phyloP scores from a whole-genome alignment of 2,888 invertebrate species.

The Netelia fuscicornis region DNA sequence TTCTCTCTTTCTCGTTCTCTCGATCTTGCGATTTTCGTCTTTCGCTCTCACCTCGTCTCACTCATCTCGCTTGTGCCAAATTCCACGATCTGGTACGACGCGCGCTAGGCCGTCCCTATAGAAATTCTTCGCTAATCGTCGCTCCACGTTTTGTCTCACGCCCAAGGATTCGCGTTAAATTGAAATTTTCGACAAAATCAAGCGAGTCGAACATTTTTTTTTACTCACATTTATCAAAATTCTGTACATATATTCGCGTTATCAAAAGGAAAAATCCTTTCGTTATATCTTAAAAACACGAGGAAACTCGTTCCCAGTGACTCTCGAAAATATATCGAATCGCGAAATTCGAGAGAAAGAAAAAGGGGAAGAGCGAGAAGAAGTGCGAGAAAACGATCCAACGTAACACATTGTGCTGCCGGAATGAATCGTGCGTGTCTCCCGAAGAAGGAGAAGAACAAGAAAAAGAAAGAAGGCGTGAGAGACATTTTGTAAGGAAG shows the following conservation, averaged over 20 bases:
- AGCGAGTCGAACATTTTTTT: not conserved
- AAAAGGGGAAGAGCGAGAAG: not conserved
- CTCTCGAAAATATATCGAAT: slow-evolving; percentile 63
- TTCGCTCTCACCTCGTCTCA: not conserved
- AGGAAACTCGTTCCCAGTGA: not conserved
- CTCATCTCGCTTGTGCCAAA: slow-evolving; percentile 5
- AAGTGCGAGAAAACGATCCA: slow-evolving; percentile 47
- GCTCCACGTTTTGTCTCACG: not conserved
- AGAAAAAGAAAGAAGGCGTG: slow-evolving; percentile 12
- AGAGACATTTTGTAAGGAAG: not conserved
- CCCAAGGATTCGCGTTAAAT: not conserved
- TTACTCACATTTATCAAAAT: too few relatives aligned
- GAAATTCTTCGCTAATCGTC: slow-evolving; percentile 5
- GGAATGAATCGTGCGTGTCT: slow-evolving; percentile 32
- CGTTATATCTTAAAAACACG: not conserved
- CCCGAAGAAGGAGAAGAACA: slow-evolving; percentile 20
- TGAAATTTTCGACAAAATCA: not conserved
- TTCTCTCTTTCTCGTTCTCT: slow-evolving; percentile 25
- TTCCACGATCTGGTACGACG: slow-evolving; percentile 40
- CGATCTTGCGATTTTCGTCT: not conserved
- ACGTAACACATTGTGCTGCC: slow-evolving; percentile 26
- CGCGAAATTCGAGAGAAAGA: slow-evolving; percentile 71
- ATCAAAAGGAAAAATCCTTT: not conserved
- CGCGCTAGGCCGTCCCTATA: slow-evolving; percentile 5
- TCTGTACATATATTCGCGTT: not conserved